Base-by-base conservation (phyloP, 2,113 vertebrate genomes). In the Zosterops japonicus region DNA sequence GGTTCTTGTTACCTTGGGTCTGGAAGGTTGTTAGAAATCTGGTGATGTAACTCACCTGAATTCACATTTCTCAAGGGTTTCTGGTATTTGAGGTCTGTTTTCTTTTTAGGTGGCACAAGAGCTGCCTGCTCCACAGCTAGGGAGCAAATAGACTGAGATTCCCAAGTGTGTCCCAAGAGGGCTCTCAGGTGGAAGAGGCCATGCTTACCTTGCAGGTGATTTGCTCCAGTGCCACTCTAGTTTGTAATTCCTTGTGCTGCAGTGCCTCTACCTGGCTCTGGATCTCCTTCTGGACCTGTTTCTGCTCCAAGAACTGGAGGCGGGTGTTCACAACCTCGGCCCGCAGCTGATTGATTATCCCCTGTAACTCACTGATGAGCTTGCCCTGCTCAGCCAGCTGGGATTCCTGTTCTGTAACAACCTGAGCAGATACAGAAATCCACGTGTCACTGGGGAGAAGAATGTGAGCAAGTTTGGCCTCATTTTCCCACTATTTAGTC, bases 181-280 rank as follows among this genome's bases (percentile, higher is more conserved):
- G 27, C 33, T 9, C 35, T 60, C 88, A 31, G 14, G 65, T 3
- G 31, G 24, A 25, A 41, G 33, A 39, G 53, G 36, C 28, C 14
- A 0, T 0, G 0, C 68, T 20, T 96, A 98, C 98, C 96, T 92
- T 85, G 93, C 92, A 78, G 61, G 88, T 96, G 41, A 92, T 1
- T 15, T 63, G 12, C n/a, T 98, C 95, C 18, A 98, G 96, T 8
- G 91, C 87, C 95, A 98, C 97, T 1, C 77, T 91, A 2, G 94
- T 49, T 63, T 97, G 97, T 94, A 97, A 97, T 80, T 98, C 97
- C 0, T 29, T 72, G 16, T 93, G 88, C 76, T 96, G 83, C 61
- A 95, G 63, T 4, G 6, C 8, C 46, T 98, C 95, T 0, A 39
- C 59, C 53, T 79, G 88, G 36, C 15, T 56, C 94, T 94, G 88